These are phyloP conservation scores for Molorchus minor DNA, from an alignment of 2,888 invertebrate genomes.

Conservation along the genomic window DNA sequence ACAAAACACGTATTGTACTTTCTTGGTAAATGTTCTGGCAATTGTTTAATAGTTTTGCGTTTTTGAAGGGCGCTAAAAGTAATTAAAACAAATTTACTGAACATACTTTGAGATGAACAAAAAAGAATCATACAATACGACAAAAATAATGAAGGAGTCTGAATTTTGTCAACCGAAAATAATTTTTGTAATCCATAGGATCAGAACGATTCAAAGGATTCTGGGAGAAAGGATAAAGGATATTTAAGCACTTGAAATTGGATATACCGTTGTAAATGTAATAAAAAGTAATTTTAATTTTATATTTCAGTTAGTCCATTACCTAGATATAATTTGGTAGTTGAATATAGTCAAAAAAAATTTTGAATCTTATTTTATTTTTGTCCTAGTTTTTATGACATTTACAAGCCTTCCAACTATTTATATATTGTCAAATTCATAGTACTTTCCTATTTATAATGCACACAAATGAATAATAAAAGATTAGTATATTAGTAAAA, in stretches of 20 bases:
- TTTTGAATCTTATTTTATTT: no score
- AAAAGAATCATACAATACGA: background rate
- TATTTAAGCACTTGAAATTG: no score
- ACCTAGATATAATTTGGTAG: background rate
- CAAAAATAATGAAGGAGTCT: conserved; percentile 40
- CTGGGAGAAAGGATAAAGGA: conserved; percentile 36
- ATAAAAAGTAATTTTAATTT: background rate
- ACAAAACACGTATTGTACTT: conserved; percentile 34
- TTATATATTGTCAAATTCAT: conserved; percentile 21
- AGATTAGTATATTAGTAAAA: conserved; percentile 21
- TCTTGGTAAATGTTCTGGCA: conserved; percentile 41
- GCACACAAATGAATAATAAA: conserved; percentile 12
- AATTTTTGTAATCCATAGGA: no score
- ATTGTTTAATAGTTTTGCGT: conserved; percentile 37
- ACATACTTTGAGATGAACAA: conserved; percentile 1
- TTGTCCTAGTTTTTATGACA: no score
- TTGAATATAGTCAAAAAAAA: no score
- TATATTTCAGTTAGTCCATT: background rate
- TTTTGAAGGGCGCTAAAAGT: conserved; percentile 41
- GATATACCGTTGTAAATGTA: conserved; percentile 15
- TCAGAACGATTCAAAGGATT: conserved; percentile 12
- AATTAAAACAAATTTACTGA: conserved; percentile 30
- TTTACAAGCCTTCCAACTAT: conserved; percentile 1
- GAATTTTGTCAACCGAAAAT: conserved; percentile 38
- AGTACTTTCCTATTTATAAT: conserved; percentile 21